Base-by-base conservation (phyloP, 2,797 vertebrate genomes). In the Yasuhikotakia modesta region DNA sequence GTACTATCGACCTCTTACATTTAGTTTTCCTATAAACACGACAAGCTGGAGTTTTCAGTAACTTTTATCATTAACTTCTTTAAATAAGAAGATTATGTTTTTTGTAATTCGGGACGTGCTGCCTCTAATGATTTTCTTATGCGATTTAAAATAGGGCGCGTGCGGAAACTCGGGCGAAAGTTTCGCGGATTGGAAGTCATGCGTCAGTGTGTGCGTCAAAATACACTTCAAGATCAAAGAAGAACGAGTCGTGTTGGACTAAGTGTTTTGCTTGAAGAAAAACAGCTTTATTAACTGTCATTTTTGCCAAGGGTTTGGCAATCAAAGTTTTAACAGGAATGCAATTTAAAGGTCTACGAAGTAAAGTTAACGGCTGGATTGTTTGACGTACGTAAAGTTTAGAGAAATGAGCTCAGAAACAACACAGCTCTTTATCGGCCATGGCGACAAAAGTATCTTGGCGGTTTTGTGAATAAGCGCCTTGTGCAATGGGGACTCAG, bases 401-500 rank as follows among this genome's bases (percentile, higher is more conserved):
- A 70, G 24, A 22, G 8, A 46, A 75, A 66, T 53, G 3, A 16
- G 35, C 5, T 35, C n/a, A 39, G 5, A 30, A 35, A 55, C 21
- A 16, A 69, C 35, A n/a, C 35, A 35, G 66, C 22, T 5, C 3
- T 13, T 2, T 12, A 13, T 68, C 55, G 19, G n/a, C 39, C 39
- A 76, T 70, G 78, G 68, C 45, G 8, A 32, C 53, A 16, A 5
- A 43, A 12, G 50, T 12, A 17, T n/a, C 16, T n/a, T 19, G 63
- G 30, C 2, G 24, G 46, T 2, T 52, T 43, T 30, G 3, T 27
- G n/a, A 66, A 32, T 48, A 22, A 61, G 12, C 12, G n/a, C 32
- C 0, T 57, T 72, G 43, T 22, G 16, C 32, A 1, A 94, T 94
- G 94, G 87, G 89, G 16, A 92, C 82, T 24, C 88, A 83, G 14